These are phyloP conservation scores for Ibidorhyncha struthersii DNA, from an alignment of 2,113 vertebrate species.

Conservation along the genomic window DNA sequence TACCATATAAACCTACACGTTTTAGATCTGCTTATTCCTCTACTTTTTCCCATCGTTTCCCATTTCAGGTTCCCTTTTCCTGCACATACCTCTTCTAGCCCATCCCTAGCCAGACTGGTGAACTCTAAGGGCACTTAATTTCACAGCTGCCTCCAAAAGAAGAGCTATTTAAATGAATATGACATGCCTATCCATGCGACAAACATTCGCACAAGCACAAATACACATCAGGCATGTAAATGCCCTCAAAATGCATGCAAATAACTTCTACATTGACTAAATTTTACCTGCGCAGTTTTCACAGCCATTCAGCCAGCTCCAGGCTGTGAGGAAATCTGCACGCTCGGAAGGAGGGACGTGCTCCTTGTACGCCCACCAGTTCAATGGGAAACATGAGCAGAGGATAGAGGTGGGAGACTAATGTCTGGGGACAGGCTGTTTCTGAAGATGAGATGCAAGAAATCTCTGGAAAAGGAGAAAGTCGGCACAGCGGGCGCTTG, in stretches of 20 bases:
- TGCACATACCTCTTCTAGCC: not conserved
- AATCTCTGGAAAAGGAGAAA: not conserved
- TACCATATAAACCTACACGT: not conserved
- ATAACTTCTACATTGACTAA: not conserved
- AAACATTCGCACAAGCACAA: not conserved
- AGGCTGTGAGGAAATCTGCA: constrained; percentile 1
- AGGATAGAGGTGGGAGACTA: not conserved
- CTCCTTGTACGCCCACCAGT: not conserved
- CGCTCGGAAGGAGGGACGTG: not conserved
- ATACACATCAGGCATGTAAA: constrained; percentile 14
- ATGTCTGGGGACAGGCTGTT: not conserved
- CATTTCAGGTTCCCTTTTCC: not conserved
- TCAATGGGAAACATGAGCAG: not conserved
- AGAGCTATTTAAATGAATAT: not conserved
- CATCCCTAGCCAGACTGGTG: not conserved
- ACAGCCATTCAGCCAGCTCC: not conserved
- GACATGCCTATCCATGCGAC: not conserved
- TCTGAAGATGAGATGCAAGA: not conserved
- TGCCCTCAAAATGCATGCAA: not conserved
- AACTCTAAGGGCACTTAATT: not conserved
- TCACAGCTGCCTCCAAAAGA: not conserved
- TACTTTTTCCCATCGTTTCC: not conserved
- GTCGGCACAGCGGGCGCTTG: not conserved
- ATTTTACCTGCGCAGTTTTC: constrained; percentile 17
- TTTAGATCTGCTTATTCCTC: not conserved